Base-by-base conservation (phyloP, 2,888 invertebrate genomes). In the Oasisia sp. region DNA sequence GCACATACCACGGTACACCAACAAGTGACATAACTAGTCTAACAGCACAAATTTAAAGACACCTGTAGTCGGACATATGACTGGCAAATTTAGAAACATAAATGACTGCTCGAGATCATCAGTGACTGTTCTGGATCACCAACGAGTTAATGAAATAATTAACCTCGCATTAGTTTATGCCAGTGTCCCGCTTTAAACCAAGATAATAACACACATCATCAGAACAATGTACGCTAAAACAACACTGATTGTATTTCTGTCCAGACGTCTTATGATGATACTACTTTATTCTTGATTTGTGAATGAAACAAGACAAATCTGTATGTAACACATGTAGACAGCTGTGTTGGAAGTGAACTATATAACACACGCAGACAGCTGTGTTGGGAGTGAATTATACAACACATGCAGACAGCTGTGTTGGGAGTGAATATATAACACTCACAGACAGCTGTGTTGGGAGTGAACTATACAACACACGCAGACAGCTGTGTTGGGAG, bases 1-100 rank as follows among this genome's bases (percentile, higher is more conserved):
- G 45, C 91, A 92, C 89, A 92, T 89, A 92, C 32, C 45, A 45
- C 14, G 14, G 4, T 74, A 44, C 58, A n/a, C 14, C 8, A 12
- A 50, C 45, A 58, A 27, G n/a, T n/a, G 90, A 9, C 32, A 92
- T 50, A 50, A 50, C 12, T 50, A 8, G 50, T 7, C 74, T 27
- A 74, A 74, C 0, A 74, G 3, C 27, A 3, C 27, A 74, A 74
- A 27, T 74, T 74, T 7, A 50, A 50, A 50, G 50, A 50, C 50
- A 50, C 9, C 9, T 50, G 50, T 12, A 50, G 50, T 50, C 50
- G 14, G 50, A 50, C 50, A 50, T 50, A 11, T 50, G 9, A 50
- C 50, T 74, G 19, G n/a, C 5, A n/a, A 74, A 74, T 74, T 74
- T 74, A 27, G 19, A 74, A 14, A 14, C 7, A 74, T 74, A 74